Base-by-base conservation (phyloP, 2,113 vertebrate genomes). In the Cyanistes caeruleus region DNA sequence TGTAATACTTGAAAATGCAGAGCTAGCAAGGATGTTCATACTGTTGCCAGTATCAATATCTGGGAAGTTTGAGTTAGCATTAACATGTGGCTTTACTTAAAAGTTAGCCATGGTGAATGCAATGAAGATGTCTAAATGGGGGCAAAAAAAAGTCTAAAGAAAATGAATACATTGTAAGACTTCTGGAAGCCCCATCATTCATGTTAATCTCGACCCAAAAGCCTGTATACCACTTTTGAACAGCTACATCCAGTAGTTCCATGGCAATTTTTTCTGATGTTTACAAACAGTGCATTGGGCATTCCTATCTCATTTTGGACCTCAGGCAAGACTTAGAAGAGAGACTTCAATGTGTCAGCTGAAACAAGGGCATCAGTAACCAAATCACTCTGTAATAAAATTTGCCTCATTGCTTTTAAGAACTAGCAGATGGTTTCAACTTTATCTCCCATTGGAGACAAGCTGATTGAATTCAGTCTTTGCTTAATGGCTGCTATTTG, bases 371-470 rank as follows among this genome's bases (percentile, higher is more conserved):
- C 93, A 95, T 91, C 27, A 67, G 76, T 93, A 96, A 96, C 91
- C 89, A 95, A 95, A 96, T 96, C 76, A 95, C 60, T 81, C 83
- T 52, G 79, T 95, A 97, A 97, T 96, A 95, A 95, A 95, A 94
- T 97, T 91, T 97, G 96, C 96, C 84, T 97, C 96, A 95, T 92
- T 96, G 77, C 96, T 95, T 97, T 96, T 95, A 95, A 96, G 95
- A 92, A 92, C 84, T 95, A 95, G 94, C 96, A 97, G 96, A 96
- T 96, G 96, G 95, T 97, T 95, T 95, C 94, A 88, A 78, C 95
- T 96, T 97, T 95, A 97, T 97, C 95, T 96, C 89, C 77, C 96
- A 95, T 31, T 92, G 89, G 96, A 96, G 95, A 95, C 91, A 95
- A 91, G 79, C 58, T 95, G 96, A 95, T 97, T 95, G 87, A 96